A percentile compares a stretch with the other conserved stretches of the same genome.
Evolutionary conservation across 2,797 vertebrate genomes (phyloP).

Genomic region (Cetoscarus ocellatus): DNA sequence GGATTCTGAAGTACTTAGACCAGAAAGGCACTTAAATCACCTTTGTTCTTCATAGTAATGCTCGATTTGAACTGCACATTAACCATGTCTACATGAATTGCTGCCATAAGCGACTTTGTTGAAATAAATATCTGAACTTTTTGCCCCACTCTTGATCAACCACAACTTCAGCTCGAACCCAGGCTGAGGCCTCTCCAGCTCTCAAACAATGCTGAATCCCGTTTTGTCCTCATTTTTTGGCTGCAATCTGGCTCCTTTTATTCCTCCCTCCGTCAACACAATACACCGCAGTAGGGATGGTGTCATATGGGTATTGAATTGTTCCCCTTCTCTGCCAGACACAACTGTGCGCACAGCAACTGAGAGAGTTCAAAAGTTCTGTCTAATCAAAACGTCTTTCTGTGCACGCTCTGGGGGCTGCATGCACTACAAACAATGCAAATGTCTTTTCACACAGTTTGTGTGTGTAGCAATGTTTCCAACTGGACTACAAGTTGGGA

Average conservation of each 20-base stretch:
- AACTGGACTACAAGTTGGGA: conserved; percentile 44
- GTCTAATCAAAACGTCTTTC: conserved; percentile 64
- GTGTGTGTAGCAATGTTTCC: conserved; percentile 47
- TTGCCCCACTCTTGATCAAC: conserved; percentile 8
- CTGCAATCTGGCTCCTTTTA: conserved; percentile 44
- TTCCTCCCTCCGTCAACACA: conserved; percentile 55
- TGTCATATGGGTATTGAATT: conserved; percentile 63
- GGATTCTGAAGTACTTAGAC: too few species aligned
- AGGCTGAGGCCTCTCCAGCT: conserved; percentile 35
- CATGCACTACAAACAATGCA: conserved; percentile 42
- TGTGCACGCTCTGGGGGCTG: conserved; percentile 46
- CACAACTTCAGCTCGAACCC: conserved; percentile 18
- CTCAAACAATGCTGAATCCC: conserved; percentile 32
- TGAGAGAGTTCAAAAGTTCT: conserved; percentile 58
- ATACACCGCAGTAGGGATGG: conserved; percentile 53
- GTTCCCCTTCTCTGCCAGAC: conserved; percentile 58
- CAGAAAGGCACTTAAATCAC: too few species aligned
- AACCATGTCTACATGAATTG: too few species aligned
- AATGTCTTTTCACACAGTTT: conserved; percentile 37
- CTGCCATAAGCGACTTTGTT: too few species aligned
- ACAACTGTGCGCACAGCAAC: conserved; percentile 31
- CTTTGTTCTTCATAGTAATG: too few species aligned
- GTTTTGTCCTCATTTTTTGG: conserved; percentile 48
- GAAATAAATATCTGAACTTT: conserved; percentile 1
- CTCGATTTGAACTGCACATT: too few species aligned